These are phyloP conservation scores for Albula glossodonta DNA, from an alignment of 2,113 vertebrate genomes.

Conservation along the genomic window DNA sequence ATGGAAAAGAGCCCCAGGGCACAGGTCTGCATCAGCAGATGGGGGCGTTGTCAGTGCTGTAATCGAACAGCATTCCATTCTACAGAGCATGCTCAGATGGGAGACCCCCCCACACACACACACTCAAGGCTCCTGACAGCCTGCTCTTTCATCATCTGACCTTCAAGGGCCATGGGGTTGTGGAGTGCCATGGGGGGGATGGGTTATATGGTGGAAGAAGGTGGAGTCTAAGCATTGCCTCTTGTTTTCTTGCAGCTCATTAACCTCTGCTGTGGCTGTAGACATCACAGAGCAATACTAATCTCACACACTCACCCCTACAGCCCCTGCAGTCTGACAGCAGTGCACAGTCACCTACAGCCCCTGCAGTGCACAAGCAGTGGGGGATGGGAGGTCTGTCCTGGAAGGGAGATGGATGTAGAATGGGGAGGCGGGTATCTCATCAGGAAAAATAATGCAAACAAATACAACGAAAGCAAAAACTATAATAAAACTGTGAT, in stretches of 20 bases:
- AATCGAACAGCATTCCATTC: constrained; percentile 73
- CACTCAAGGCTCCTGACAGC: constrained; percentile 44
- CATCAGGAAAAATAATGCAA: too few relatives aligned
- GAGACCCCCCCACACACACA: constrained; percentile 40
- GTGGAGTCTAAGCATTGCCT: not conserved
- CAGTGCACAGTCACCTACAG: too few relatives aligned
- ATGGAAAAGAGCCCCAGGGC: constrained; percentile 76
- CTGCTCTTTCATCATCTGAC: constrained; percentile 58
- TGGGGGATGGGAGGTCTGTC: too few relatives aligned
- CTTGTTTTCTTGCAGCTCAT: not conserved
- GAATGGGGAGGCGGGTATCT: too few relatives aligned
- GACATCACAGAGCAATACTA: not conserved
- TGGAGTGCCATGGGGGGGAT: constrained; percentile 20
- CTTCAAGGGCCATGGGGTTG: constrained; percentile 52
- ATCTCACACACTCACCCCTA: not conserved
- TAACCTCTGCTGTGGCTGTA: not conserved
- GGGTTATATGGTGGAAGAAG: not conserved
- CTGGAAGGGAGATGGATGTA: too few relatives aligned
- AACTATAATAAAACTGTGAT: too few relatives aligned
- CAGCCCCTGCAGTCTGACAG: too few relatives aligned
- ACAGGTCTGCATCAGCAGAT: constrained; percentile 75
- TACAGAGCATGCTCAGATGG: constrained; percentile 75
- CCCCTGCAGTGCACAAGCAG: too few relatives aligned
- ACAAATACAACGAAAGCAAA: too few relatives aligned
- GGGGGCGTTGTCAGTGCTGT: constrained; percentile 76